Evolutionary conservation across 2,797 vertebrate species (phyloP), one percentile per base, ranked within the genome.

Genomic region (Poeciliopsis presidionis): DNA sequence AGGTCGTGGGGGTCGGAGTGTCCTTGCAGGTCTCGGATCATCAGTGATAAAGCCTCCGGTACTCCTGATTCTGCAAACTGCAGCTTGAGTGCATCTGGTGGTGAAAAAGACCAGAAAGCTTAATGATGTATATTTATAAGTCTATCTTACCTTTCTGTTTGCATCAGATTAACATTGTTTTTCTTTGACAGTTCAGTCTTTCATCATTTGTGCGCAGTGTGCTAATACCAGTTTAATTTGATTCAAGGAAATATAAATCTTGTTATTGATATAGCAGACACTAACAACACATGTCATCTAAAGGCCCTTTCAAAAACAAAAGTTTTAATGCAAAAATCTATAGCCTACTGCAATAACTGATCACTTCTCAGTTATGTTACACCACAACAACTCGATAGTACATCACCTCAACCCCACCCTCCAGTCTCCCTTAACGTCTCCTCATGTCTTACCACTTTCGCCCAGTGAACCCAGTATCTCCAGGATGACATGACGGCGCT

Each of bases 41-140:
- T 96, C 81, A 96, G 94, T 0, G 96, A 96, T 49, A 98, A 88
- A 63, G 90, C 96, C 80, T 97, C 96, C 6, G 97, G 97, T 47
- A 98, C 94, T 0, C 95, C 95, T 1, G 95, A 95, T 73, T 97
- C 96, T 78, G 96, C 96, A 91, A 98, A 92, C 94, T 98, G 97
- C 78, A 96, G 90, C 92, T 98, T 98, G 76, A 97, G 94, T 28
- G 89, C 82, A 70, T 97, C 97, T 98, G 90, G 16, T 46, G 53
- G 77, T 4, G 61, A 25, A 87, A 70, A 13, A 70, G 5, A 16
- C 25, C 20, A 46, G 11, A n/a, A n/a, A 46, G 67, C 6, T 43
- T 46, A 22, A 13, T 69, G 39, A 13, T 25, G 22, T n/a, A 18
- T 33, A 14, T 28, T 9, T 55, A 55, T n/a, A 9, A 7, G 5